Percentiles rank a stretch among this genome's conserved stretches.
These are phyloP conservation scores for Parazoanthus darwini DNA, from an alignment of 92 coral and sea anemone genomes.

Conservation along the genomic window DNA sequence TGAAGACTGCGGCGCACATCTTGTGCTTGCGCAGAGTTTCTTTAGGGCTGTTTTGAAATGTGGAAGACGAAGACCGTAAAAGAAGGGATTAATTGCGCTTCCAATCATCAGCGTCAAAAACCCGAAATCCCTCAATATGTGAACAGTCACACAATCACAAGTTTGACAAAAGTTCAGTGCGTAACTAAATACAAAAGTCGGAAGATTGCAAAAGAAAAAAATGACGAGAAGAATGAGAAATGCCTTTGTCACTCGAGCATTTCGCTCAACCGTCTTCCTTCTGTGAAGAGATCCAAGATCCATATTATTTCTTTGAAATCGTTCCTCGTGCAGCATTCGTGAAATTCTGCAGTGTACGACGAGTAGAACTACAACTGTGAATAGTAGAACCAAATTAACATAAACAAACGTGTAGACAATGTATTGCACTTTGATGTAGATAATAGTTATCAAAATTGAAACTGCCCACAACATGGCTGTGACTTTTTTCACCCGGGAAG, in stretches of 20 bases:
- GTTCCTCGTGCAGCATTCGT: constrained; percentile 37
- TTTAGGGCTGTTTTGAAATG: constrained; percentile 67
- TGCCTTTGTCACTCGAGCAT: constrained; percentile 60
- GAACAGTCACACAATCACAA: constrained; percentile 59
- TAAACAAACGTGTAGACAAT: constrained; percentile 71
- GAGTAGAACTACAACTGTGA: constrained; percentile 57
- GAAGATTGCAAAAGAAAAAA: constrained; percentile 63
- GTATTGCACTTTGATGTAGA: constrained; percentile 73
- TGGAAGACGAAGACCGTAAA: constrained; percentile 70
- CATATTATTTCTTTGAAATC: background rate
- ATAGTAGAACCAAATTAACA: constrained; percentile 63
- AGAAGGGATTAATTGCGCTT: constrained; percentile 72
- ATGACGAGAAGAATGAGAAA: constrained; percentile 58
- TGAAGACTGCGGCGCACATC: background rate
- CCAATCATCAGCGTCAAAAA: constrained; percentile 68
- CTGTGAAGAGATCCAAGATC: constrained; percentile 11
- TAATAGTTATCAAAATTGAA: constrained; percentile 58
- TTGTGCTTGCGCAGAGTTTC: background rate
- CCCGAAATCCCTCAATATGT: constrained; percentile 69
- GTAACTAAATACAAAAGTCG: constrained; percentile 68
- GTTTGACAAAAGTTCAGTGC: constrained; percentile 64
- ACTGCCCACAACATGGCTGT: constrained; percentile 62
- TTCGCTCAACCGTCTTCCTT: constrained; percentile 47
- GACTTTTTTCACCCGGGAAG: constrained; percentile 57
- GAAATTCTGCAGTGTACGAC: constrained; percentile 60